Evolutionary conservation across 2,113 vertebrate species (phyloP).

Genomic region (Stigmatopora nigra): DNA sequence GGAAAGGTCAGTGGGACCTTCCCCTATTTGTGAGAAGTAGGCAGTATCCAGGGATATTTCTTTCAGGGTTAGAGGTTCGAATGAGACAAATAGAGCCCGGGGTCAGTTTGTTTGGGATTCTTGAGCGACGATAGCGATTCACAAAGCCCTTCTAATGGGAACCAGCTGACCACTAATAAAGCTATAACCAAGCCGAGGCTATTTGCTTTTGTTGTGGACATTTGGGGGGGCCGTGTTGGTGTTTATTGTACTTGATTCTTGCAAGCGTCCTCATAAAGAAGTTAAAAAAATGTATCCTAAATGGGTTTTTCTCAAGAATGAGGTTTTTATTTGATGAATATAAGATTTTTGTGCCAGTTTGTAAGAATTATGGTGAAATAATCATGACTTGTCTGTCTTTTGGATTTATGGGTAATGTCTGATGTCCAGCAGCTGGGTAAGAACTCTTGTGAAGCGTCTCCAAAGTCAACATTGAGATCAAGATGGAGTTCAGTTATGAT

Average conservation of each 20-base stretch:
- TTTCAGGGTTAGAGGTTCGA: constrained; percentile 33
- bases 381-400: neutral
- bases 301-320: constrained; percentile 43
- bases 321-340: constrained; percentile 18
- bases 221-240: constrained; percentile 35
- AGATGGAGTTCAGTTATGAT: constrained; percentile 15
- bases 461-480: constrained; percentile 43
- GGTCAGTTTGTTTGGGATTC: constrained; percentile 65
- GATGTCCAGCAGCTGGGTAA: constrained; percentile 4
- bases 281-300: constrained; percentile 28
- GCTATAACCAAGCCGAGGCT: constrained; percentile 36
- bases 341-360: neutral
- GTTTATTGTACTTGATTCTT: constrained; percentile 64
- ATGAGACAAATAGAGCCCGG: constrained; percentile 48
- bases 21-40: constrained; percentile 22
- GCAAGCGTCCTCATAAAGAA: constrained; percentile 35
- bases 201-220: constrained; percentile 61
- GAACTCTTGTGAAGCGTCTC: constrained; percentile 23
- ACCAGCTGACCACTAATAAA: constrained; percentile 62
- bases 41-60: constrained; percentile 40
- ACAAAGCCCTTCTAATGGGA: constrained; percentile 67
- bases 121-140: constrained; percentile 60
- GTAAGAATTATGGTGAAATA: neutral
- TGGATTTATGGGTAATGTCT: constrained; percentile 26
- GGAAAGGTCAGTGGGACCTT: constrained; percentile 25